Conservation (phyloP, 2,113 vertebrate species). For the Salminus brasiliensis region DNA sequence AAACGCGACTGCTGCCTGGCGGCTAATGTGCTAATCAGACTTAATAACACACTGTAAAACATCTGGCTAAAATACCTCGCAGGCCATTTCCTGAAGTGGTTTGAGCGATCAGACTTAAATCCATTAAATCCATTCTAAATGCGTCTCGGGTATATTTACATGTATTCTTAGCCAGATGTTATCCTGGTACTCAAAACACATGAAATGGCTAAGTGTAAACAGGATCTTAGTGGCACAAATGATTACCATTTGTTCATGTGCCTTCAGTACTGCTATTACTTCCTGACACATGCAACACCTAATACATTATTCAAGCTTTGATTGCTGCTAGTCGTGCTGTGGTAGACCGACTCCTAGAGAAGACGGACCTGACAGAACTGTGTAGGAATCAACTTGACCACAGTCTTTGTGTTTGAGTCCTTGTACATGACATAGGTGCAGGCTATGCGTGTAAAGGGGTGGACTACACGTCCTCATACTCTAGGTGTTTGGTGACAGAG, state of each 20-base stretch:
- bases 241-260: background rate
- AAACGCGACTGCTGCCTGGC: too few relatives aligned
- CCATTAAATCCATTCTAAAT: too few relatives aligned
- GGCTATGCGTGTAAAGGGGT: background rate
- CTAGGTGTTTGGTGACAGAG: conserved; percentile 4
- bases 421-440: background rate
- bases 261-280: background rate
- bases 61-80: too few relatives aligned
- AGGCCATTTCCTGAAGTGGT: too few relatives aligned
- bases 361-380: background rate
- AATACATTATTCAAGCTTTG: background rate
- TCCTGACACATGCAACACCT: background rate
- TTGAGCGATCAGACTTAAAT: too few relatives aligned
- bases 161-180: too few relatives aligned
- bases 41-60: too few relatives aligned
- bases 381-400: background rate
- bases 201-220: too few relatives aligned
- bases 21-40: too few relatives aligned
- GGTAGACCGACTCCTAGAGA: background rate
- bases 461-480: background rate
- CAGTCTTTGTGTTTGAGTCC: background rate
- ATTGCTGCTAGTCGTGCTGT: background rate
- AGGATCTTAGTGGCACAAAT: too few relatives aligned
- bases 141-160: too few relatives aligned
- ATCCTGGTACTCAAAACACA: too few relatives aligned